Base-by-base conservation (phyloP, 2,888 invertebrate species). In the Eilema griseolum region DNA sequence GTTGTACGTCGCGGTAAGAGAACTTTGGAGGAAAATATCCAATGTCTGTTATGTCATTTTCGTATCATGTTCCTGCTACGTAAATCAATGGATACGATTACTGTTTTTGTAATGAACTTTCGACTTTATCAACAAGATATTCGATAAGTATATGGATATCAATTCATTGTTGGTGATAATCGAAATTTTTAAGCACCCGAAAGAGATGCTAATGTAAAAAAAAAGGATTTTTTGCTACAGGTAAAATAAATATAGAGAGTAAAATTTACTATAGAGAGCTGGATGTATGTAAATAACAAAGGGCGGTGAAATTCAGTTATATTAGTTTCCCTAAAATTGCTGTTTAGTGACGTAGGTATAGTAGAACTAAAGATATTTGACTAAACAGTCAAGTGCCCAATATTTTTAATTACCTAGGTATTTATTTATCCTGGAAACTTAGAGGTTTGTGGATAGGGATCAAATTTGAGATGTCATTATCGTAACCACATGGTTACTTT, bases 1-100 rank as follows among this genome's bases (percentile, higher is more conserved):
- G 74, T 75, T 81, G 71, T 83, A 85, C 80, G 79, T 79, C 73
- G 75, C 67, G 71, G 72, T 77, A 80, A 85, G 80, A 76, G 78
- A 81, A 77, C 79, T 78, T 72, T 71, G 73, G 71, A 64, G 56
- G 67, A 77, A 81, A 82, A 77, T 79, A 77, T 81, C 46, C 62
- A 70, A 67, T 71, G 66, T 41, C 61, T 56, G 61, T 59, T 63
- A 64, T 72, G 67, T 70, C 73, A 71, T 66, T 72, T 82, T 75
- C 74, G 79, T 76, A 72, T 72, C 37, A 67, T 74, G 73, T 78
- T 71, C 24, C 71, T 70, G 74, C 69, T 80, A 68, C 67, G 81
- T 65, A 65, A 64, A 67, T 81, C 70, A 63, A 61, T 75, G 68
- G 68, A 68, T 72, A 71, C 72, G 69, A 62, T 73, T 72, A 67